Conservation (phyloP, 1,140 invertebrate species). For the Calliopsis andreniformis region DNA sequence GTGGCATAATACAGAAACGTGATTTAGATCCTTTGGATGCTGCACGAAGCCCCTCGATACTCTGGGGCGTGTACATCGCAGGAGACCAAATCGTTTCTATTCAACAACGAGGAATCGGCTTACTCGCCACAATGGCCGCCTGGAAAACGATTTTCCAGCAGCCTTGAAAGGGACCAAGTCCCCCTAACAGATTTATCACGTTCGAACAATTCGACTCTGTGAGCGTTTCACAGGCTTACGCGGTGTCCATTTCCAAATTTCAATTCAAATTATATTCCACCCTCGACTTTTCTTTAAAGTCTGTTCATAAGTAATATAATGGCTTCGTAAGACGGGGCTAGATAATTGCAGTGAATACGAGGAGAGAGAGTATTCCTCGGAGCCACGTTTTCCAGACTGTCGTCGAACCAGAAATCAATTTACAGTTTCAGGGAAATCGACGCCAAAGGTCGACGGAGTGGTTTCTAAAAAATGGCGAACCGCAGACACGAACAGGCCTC, state of each 20-base stretch:
- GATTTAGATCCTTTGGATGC: conserved; percentile 47
- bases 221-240: conserved; percentile 51
- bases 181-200: conserved; percentile 64
- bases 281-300: too few species aligned
- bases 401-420: conserved; percentile 24
- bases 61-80: conserved; percentile 36
- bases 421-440: conserved; percentile 39
- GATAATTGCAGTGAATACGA: too few species aligned
- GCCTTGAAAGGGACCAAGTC: conserved; percentile 56
- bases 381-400: not conserved
- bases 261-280: conserved; percentile 38
- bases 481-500: conserved; percentile 37
- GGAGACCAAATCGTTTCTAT: conserved; percentile 61
- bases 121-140: conserved; percentile 51
- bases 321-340: too few species aligned
- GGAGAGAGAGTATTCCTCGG: too few species aligned
- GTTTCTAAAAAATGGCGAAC: conserved; percentile 38
- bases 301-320: too few species aligned
- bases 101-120: conserved; percentile 62
- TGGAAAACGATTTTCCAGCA: conserved; percentile 61
- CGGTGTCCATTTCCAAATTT: conserved; percentile 25
- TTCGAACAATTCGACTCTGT: conserved; percentile 59
- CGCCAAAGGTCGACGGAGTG: conserved; percentile 13
- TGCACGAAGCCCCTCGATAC: conserved; percentile 27
- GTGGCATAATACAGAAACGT: conserved; percentile 44